phyloP scores from a whole-genome alignment of 2,113 vertebrate species.

The Myxocyprinus asiaticus region DNA sequence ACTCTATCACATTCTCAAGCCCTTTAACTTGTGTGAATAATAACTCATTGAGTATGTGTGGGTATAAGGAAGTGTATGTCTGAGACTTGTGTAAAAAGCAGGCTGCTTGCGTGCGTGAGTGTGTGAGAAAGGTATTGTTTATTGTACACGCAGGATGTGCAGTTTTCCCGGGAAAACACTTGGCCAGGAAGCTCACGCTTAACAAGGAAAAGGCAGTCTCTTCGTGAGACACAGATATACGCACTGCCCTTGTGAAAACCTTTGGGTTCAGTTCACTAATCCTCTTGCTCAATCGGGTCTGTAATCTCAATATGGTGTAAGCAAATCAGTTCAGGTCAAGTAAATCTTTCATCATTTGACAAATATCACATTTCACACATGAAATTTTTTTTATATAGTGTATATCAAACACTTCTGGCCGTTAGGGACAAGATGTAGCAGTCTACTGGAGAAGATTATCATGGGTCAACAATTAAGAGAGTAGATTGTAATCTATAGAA shows the following conservation, averaged over 20 bases:
- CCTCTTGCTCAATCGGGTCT: conserved; percentile 24
- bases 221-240: conserved; percentile 24
- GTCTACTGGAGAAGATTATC: neutral
- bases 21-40: conserved; percentile 27
- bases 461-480: conserved; percentile 11
- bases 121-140: conserved; percentile 79
- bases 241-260: conserved; percentile 54
- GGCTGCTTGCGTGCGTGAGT: conserved; percentile 62
- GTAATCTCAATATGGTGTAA: neutral
- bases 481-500: neutral
- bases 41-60: neutral
- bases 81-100: conserved; percentile 38
- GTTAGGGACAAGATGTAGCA: too few relatives aligned
- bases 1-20: conserved; percentile 22
- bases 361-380: neutral
- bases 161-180: conserved; percentile 76
- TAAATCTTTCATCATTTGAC: conserved; percentile 46
- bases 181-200: conserved; percentile 68
- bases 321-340: neutral
- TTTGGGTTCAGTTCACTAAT: conserved; percentile 60
- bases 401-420: neutral
- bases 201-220: conserved; percentile 43
- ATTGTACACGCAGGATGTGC: conserved; percentile 76
- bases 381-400: too few relatives aligned
- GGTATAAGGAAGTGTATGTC: conserved; percentile 1